Evolutionary conservation across 2,113 vertebrate genomes (phyloP).

Genomic region (Psittacula cyanocephala): DNA sequence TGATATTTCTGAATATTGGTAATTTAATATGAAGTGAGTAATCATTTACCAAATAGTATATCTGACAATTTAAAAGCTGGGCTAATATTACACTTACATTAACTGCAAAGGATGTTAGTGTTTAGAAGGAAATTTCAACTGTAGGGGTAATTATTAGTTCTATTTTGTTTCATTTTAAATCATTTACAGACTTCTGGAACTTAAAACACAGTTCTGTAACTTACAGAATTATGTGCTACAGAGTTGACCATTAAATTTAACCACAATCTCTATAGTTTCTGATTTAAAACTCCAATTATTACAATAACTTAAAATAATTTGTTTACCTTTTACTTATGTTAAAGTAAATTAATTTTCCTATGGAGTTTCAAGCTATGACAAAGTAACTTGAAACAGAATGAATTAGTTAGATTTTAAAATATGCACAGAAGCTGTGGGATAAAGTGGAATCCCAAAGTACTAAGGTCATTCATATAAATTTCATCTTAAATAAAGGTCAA

Average conservation of each 20-base stretch:
- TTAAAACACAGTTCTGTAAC: not conserved
- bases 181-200: not conserved
- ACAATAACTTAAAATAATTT: not conserved
- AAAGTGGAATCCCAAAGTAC: not conserved
- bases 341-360: not conserved
- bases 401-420: not conserved
- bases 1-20: not conserved
- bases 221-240: not conserved
- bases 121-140: not conserved
- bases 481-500: not conserved
- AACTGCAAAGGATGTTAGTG: not conserved
- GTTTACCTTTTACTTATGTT: not conserved
- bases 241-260: not conserved
- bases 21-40: not conserved
- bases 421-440: not conserved
- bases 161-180: not conserved
- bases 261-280: not conserved
- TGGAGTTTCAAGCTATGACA: not conserved
- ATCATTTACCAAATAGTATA: not conserved
- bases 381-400: not conserved
- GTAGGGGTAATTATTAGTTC: not conserved
- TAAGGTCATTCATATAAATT: not conserved
- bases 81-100: not conserved
- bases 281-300: not conserved
- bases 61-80: not conserved